Conservation (phyloP, 2,797 vertebrate genomes). For the Sciurus vulgaris region DNA sequence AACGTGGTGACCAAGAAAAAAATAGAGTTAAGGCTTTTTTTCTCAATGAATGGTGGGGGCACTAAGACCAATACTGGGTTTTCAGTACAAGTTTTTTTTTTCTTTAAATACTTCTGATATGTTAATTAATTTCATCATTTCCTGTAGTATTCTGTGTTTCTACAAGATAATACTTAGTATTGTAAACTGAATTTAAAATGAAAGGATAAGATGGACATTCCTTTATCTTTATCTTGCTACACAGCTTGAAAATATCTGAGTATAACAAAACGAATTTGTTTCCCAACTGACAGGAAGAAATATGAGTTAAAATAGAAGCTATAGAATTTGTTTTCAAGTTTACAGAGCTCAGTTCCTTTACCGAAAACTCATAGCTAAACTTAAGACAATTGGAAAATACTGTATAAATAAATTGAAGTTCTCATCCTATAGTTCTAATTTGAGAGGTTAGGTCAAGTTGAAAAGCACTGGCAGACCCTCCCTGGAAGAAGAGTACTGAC, state of each 20-base stretch:
- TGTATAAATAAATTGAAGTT: neutral
- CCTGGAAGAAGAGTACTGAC: neutral
- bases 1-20: neutral
- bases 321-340: neutral
- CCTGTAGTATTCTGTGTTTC: neutral
- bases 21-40: neutral
- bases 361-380: neutral
- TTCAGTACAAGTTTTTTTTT: neutral
- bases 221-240: neutral
- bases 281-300: neutral
- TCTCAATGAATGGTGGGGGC: neutral
- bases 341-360: neutral
- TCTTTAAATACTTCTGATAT: neutral
- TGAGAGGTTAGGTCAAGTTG: neutral
- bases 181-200: neutral
- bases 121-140: neutral
- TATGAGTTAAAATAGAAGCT: conserved; percentile 3
- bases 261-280: neutral
- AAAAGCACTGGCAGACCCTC: neutral
- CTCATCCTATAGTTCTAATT: neutral
- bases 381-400: neutral
- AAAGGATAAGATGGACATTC: conserved; percentile 2
- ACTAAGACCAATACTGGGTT: neutral
- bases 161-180: neutral
- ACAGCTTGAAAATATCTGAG: neutral